Conservation (phyloP, 2,888 invertebrate species). For the Erebia epiphron region DNA sequence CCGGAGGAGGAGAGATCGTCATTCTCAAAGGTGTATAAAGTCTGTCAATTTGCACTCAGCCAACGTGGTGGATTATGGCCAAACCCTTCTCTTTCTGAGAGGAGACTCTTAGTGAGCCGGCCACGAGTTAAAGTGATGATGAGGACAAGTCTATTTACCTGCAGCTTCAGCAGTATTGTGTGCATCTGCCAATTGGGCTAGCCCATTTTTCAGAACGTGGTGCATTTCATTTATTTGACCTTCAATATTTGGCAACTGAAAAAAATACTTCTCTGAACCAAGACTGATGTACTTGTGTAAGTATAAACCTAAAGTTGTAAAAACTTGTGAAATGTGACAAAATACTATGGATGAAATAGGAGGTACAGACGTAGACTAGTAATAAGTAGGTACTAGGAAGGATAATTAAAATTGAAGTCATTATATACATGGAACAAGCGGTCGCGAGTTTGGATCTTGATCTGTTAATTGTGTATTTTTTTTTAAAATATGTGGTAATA, state of each 20-base stretch:
- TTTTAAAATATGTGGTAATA: too few species aligned
- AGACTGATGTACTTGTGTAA: not conserved
- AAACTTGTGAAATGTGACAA: too few species aligned
- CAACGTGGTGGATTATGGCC: too few species aligned
- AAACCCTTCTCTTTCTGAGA: too few species aligned
- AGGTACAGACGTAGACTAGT: too few species aligned
- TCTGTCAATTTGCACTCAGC: too few species aligned
- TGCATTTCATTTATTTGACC: conserved; percentile 64
- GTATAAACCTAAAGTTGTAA: too few species aligned
- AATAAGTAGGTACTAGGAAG: too few species aligned
- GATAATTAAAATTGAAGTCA: not conserved
- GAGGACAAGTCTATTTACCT: conserved; percentile 46
- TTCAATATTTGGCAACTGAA: conserved; percentile 63
- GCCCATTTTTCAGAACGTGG: conserved; percentile 54
- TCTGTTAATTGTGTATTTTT: not conserved
- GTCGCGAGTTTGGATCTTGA: not conserved
- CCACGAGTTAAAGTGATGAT: not conserved
- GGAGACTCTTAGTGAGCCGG: too few species aligned
- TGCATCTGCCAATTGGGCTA: conserved; percentile 52
- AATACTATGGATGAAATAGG: too few species aligned
- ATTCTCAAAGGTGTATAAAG: too few species aligned
- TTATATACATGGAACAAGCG: not conserved
- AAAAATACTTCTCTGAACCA: not conserved
- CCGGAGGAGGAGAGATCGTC: too few species aligned
- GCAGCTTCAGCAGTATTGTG: conserved; percentile 64